Base-by-base conservation (phyloP, 2,888 invertebrate species). In the Electrophaes corylata region DNA sequence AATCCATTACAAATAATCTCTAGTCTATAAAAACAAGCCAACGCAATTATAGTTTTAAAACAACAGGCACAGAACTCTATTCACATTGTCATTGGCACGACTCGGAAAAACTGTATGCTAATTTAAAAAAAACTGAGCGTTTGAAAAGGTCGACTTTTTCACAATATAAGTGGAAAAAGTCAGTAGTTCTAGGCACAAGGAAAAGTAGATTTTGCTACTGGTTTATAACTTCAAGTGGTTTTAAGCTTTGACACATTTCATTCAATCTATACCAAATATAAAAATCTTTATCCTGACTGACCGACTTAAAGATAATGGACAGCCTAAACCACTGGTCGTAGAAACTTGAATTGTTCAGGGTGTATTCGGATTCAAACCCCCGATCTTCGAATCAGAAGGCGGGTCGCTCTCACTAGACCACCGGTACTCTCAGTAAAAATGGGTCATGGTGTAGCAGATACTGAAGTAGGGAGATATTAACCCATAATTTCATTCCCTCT, bases 161-260 rank as follows among this genome's bases (percentile, higher is more conserved):
- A 72, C 71, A 74, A 71, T 71, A 60, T 49, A 62, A 71, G 76
- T 78, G 69, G 68, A 70, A 72, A 73, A 72, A 52, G 47, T 39
- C 51, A 1, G 16, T 18, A 12, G 41, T 46, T 47, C 46, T 33
- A 57, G 29, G 26, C 39, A 20, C 40, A 50, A 3, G 47, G 43
- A 18, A 47, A 26, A 33, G 50, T 55, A 43, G 29, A 37, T 54
- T 55, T 51, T n/a, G 29, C 45, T 12, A 39, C 26, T 43, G 29
- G 11, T 48, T 48, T 39, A 4, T 23, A 26, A 35, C 47, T 37
- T 14, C 33, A 37, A 2, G 8, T n/a, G n/a, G 14, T 41, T 41
- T 20, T 12, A 12, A 19, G 37, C 23, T 20, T 37, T 14, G 14
- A 37, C 37, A 8, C 37, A 16, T 12, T 14, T n/a, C n/a, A n/a